Evolutionary conservation across 1,140 invertebrate genomes (phyloP).

Genomic region (Lycorma delicatula): DNA sequence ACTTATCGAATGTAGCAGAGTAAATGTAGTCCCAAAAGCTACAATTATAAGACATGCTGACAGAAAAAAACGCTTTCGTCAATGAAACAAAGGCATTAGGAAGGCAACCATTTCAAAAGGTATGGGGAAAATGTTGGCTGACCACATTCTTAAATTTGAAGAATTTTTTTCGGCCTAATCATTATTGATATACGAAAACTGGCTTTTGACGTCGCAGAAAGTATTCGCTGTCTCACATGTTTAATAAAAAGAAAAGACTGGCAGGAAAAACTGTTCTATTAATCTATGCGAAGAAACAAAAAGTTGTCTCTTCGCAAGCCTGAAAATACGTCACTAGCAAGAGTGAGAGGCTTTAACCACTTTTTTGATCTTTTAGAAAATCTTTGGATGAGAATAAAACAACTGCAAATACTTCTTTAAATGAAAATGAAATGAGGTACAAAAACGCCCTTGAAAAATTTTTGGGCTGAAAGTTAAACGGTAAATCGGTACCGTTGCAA

Average conservation of each 20-base stretch:
- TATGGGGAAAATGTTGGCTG: neutral
- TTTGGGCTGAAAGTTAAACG: too few species aligned
- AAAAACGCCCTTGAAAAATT: too few species aligned
- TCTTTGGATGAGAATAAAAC: neutral
- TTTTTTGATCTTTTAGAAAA: neutral
- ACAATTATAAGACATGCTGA: constrained; percentile 1
- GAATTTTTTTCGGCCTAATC: neutral
- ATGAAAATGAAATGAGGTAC: neutral
- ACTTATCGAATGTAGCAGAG: too few species aligned
- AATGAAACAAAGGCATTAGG: neutral
- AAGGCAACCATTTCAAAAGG: neutral
- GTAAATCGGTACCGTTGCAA: too few species aligned
- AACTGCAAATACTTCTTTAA: neutral
- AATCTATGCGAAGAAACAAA: neutral
- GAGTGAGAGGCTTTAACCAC: neutral
- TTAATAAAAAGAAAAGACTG: constrained; percentile 17
- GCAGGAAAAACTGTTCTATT: neutral
- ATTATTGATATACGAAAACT: constrained; percentile 4
- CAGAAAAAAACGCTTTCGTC: neutral
- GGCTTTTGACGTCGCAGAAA: constrained; percentile 12
- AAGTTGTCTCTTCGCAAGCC: neutral
- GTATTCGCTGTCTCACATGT: constrained; percentile 7
- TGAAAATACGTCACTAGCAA: neutral
- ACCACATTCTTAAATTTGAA: neutral
- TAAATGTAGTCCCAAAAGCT: neutral